A percentile compares a stretch with the other conserved stretches of the same genome.
These are phyloP conservation scores for Dryobates pubescens DNA, from an alignment of 2,797 vertebrate species.

Conservation along the genomic window DNA sequence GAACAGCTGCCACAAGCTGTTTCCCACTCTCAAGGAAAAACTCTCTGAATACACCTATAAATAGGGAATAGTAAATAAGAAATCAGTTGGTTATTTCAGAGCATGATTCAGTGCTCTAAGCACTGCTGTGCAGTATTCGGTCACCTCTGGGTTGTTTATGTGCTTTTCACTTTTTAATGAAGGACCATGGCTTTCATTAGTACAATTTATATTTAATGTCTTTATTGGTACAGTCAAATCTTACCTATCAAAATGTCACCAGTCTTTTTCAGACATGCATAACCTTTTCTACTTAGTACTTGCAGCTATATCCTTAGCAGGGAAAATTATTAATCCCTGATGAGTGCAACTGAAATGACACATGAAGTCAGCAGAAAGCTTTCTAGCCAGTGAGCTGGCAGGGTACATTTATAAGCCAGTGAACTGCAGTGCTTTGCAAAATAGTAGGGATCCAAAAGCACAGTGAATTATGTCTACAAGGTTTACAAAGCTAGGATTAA, in stretches of 20 bases:
- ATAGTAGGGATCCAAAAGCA: constrained; percentile 12
- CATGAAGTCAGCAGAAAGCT: constrained; percentile 58
- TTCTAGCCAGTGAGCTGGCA: not conserved
- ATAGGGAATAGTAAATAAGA: not conserved
- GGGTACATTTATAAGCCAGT: constrained; percentile 22
- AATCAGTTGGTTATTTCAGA: not conserved
- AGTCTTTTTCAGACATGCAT: not conserved
- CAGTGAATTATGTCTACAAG: constrained; percentile 1
- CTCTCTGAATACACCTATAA: not conserved
- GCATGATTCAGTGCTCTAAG: not conserved
- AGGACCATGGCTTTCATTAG: not conserved
- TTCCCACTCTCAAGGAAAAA: not conserved
- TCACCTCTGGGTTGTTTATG: not conserved
- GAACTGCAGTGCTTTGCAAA: constrained; percentile 52
- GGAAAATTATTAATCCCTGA: constrained; percentile 41
- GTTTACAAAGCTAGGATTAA: constrained; percentile 55
- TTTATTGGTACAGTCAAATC: not conserved
- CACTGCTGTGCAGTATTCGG: not conserved
- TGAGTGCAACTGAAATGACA: constrained; percentile 30
- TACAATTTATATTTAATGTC: not conserved
- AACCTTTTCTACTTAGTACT: not conserved
- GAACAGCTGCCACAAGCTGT: not conserved
- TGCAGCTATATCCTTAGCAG: not conserved
- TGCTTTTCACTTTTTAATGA: not conserved
- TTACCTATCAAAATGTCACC: not conserved